Base-by-base conservation (phyloP, 2,797 vertebrate species). In the Dendrocincla tyrannina region DNA sequence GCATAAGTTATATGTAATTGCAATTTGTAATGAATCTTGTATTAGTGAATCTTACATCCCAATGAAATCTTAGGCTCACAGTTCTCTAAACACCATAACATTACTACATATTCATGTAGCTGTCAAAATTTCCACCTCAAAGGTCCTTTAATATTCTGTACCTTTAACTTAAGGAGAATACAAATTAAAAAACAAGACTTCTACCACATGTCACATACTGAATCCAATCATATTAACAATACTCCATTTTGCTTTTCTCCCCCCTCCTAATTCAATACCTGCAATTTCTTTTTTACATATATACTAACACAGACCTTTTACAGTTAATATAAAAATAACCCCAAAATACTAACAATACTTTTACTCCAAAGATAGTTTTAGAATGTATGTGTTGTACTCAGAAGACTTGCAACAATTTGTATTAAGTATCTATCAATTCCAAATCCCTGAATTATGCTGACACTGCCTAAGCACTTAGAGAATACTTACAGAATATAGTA, bases 401-500 rank as follows among this genome's bases (percentile, higher is more conserved):
- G 32, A 91, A 63, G n/a, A 64, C 28, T 55, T 30, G 13, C 23
- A 92, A 53, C 18, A 37, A 32, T 44, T 68, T 55, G 7, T n/a
- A 39, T 50, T 60, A 35, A 74, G 7, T 75, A 81, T 15, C 63
- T 59, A 56, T 14, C 33, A n/a, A 28, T 79, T 87, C 35, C 25
- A 70, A 35, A 59, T 50, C 20, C 67, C 64, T 77, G 41, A 69
- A 79, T 46, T 49, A 47, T 17, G 3, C 4, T 74, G 32, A 59
- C 16, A 49, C 4, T 30, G 17, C 35, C 58, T 10, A 80, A 67
- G 37, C 53, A 86, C 15, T 64, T 60, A 60, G 17, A 13, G 24
- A 75, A 82, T 96, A 98, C 99, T 96, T 97, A 99, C 99, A 14
- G 99, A 99, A 97, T 99, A 99, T 8, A 99, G 98, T 25, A 99